These are phyloP conservation scores for Chrysomallon squamiferum DNA, from an alignment of 1,140 invertebrate species.

Conservation along the genomic window DNA sequence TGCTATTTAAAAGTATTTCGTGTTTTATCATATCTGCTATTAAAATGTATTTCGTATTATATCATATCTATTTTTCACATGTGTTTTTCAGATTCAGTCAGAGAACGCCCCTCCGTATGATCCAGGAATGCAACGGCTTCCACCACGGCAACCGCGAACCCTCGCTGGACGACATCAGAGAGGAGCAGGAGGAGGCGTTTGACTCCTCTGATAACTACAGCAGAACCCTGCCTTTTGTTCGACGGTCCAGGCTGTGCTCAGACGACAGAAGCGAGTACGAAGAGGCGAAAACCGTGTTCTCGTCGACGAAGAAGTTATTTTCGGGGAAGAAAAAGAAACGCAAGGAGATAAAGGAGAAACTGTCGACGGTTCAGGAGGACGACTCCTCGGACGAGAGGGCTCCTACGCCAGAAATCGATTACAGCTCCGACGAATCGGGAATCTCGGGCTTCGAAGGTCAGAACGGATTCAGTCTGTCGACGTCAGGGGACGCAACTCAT, in stretches of 20 bases:
- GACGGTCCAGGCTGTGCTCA: background rate
- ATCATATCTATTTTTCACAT: too few species aligned
- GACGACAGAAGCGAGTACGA: constrained; percentile 6
- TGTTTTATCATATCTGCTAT: too few species aligned
- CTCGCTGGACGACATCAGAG: constrained; percentile 15
- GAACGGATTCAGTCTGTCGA: constrained; percentile 5
- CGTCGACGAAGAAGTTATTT: background rate
- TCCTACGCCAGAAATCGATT: constrained; percentile 11
- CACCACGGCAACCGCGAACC: constrained; percentile 9
- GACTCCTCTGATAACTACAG: constrained; percentile 12
- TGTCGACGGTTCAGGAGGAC: background rate
- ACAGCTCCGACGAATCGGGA: constrained; percentile 29
- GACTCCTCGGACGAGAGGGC: background rate
- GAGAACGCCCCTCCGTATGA: constrained; percentile 3
- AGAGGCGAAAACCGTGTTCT: constrained; percentile 7
- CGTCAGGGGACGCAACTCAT: constrained; percentile 7
- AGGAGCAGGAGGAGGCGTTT: constrained; percentile 18
- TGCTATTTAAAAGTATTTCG: too few species aligned
- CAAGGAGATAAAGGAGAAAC: constrained; percentile 4
- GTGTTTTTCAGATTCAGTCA: background rate
- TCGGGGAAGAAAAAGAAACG: background rate
- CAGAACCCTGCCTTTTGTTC: background rate
- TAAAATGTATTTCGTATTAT: too few species aligned
- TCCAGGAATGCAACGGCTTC: constrained; percentile 9
- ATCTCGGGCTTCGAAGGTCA: constrained; percentile 19